phyloP scores from a whole-genome alignment of 2,797 vertebrate genomes.

The Lacerta viridis region DNA sequence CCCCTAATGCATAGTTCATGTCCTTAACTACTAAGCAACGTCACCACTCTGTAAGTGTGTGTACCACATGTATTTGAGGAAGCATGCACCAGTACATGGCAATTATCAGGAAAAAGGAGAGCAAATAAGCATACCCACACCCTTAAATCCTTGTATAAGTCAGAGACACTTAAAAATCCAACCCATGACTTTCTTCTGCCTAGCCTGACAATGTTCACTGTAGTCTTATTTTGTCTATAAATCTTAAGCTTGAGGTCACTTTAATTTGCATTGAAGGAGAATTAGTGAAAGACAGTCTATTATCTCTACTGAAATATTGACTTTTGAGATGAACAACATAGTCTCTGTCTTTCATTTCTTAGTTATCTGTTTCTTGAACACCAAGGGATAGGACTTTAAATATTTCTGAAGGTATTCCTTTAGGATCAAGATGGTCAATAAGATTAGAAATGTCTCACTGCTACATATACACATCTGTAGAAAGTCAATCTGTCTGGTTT shows the following conservation, averaged over 20 bases:
- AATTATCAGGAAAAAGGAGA: background rate
- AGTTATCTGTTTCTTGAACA: conserved; percentile 12
- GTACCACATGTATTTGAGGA: too few species aligned
- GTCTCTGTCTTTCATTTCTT: background rate
- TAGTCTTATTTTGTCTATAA: background rate
- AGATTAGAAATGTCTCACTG: conserved; percentile 49
- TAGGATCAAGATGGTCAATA: background rate
- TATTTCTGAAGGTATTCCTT: background rate
- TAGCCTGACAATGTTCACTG: background rate
- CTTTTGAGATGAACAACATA: background rate
- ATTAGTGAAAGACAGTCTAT: conserved; percentile 1
- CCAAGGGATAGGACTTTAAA: background rate
- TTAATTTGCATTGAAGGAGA: conserved; percentile 6
- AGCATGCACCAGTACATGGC: background rate
- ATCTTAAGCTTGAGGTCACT: background rate
- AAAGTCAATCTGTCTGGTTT: conserved; percentile 58
- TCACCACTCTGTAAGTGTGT: too few species aligned
- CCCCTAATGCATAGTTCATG: too few species aligned
- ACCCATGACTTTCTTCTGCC: background rate
- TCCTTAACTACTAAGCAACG: too few species aligned
- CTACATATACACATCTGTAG: conserved; percentile 47
- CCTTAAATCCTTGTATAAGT: background rate
- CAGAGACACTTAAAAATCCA: background rate
- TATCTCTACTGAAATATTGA: background rate
- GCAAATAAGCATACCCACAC: too few species aligned